Evolutionary conservation across 2,113 vertebrate genomes (phyloP).

Genomic region (Leptodactylus fuscus): DNA sequence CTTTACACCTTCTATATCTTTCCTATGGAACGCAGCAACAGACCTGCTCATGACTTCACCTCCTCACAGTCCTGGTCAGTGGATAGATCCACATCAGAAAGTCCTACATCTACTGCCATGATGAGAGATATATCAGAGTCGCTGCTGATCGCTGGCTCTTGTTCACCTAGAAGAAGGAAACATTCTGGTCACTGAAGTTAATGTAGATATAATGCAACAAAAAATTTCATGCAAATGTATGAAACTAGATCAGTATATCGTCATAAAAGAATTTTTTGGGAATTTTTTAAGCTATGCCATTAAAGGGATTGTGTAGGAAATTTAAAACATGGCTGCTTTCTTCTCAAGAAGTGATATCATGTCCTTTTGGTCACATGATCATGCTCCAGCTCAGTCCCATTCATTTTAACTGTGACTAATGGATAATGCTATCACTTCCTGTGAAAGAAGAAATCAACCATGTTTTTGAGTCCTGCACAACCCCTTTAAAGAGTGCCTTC

Average conservation of each 20-base stretch:
- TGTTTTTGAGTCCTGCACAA: no score
- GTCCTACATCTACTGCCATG: constrained; percentile 83
- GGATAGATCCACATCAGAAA: constrained; percentile 87
- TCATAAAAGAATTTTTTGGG: not conserved
- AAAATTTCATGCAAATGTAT: constrained; percentile 26
- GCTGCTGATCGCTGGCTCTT: constrained; percentile 87
- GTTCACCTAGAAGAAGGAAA: constrained; percentile 81
- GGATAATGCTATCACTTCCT: no score
- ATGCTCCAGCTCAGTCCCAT: no score
- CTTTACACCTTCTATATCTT: constrained; percentile 61
- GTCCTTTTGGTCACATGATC: no score
- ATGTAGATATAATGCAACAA: not conserved
- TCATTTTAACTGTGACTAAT: no score
- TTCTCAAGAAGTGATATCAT: no score
- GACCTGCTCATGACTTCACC: constrained; percentile 82
- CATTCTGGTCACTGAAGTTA: not conserved
- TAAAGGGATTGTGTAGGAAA: no score
- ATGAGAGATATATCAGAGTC: constrained; percentile 90
- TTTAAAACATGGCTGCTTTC: no score
- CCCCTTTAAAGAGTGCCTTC: no score
- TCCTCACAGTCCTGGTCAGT: constrained; percentile 85
- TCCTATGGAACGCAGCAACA: constrained; percentile 34
- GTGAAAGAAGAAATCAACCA: no score
- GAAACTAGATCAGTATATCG: not conserved
- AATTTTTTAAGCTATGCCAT: no score